Conservation (phyloP, 30 jellyfish, hydroid and myxozoan genomes). For the Nemopilema nomurai region DNA sequence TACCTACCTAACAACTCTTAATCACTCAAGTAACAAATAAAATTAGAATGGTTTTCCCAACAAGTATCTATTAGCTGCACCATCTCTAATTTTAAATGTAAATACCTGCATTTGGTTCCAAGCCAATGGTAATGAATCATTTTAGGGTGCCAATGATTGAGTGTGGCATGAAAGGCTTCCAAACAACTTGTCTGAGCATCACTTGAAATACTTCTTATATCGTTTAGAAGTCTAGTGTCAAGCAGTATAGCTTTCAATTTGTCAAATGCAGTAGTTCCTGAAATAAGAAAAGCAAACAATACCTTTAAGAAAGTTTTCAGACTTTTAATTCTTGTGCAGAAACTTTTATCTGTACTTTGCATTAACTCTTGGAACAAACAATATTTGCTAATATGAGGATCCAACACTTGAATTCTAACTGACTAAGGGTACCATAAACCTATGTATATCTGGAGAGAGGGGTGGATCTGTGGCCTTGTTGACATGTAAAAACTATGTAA, state of each 20-base stretch:
- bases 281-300: neutral
- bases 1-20: neutral
- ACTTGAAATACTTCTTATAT: constrained; percentile 11
- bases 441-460: neutral
- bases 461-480: neutral
- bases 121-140: constrained; percentile 25
- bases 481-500: neutral
- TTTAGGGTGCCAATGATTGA: constrained; percentile 47
- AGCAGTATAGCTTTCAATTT: constrained; percentile 7
- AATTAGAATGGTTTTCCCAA: neutral
- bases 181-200: constrained; percentile 54
- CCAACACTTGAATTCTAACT: neutral
- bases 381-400: neutral
- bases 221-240: constrained; percentile 16
- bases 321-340: neutral
- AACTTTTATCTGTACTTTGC: neutral
- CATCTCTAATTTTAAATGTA: neutral
- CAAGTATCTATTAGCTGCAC: neutral
- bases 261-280: constrained; percentile 24
- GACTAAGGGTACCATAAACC: neutral
- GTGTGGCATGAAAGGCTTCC: constrained; percentile 49
- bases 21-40: neutral
- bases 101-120: constrained; percentile 37
- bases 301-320: neutral
- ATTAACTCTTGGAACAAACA: neutral